Evolutionary conservation across 2,888 invertebrate species (phyloP), one percentile per base, ranked within the genome.

Genomic region (Euspilapteryx auroguttella): DNA sequence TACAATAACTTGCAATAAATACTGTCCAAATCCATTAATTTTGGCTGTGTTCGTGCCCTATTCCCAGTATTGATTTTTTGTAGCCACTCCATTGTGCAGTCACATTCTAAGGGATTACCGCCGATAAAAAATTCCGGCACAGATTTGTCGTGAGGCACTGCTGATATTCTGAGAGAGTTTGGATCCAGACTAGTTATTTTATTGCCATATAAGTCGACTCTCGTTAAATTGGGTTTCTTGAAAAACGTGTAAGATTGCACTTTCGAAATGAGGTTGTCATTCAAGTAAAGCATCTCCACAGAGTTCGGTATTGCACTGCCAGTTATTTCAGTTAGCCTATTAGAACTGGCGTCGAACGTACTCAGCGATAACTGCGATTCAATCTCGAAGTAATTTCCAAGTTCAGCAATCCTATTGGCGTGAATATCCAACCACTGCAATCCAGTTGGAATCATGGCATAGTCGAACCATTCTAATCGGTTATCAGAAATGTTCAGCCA

Each of bases 41-140:
- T 81, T 6, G 92, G 90, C 54, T 89, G 89, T 28, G 87, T 89
- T 44, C 88, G 78, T 32, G 85, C 83, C 49, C 86, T 79, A 50
- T 85, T 86, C 41, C 82, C 82, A 38, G 81, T 79, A 56, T 89
- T 89, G 41, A 88, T 86, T 58, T 86, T 83, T 64, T 90, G 89
- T 40, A 92, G 61, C 93, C 92, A 94, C 53, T 90, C 89, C 90
- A 93, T 90, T 34, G 88, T 87, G 54, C 92, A 93, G 59, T 91
- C 90, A 65, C 94, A 94, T 46, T 87, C 82, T 50, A 89, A 85
- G 31, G 91, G 90, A 65, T 94, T 94, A 37, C 86, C 86, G 26
- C 88, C 89, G 36, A 93, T 85, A 53, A 86, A 86, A 57, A 92
- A 90, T 59, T 90, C 87, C 4, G 90, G 88, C 32, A 89, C 78